Evolutionary conservation across 2,113 vertebrate species (phyloP).

Genomic region (Sprattus sprattus): DNA sequence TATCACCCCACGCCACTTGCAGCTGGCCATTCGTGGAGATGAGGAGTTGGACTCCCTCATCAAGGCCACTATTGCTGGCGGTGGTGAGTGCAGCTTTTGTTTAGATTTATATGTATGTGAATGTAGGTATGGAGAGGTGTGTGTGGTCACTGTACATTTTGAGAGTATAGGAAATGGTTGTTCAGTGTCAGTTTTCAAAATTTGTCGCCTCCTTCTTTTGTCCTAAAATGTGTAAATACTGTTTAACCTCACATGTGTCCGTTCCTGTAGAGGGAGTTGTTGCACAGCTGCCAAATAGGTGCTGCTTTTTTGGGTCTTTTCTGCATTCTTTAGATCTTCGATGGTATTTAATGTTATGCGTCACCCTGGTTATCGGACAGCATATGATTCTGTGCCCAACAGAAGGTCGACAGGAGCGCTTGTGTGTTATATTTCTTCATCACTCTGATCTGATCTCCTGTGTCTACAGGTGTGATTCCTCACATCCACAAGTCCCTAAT

Average conservation of each 20-base stretch:
- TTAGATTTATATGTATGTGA: not conserved
- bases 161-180: not conserved
- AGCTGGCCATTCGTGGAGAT: constrained; percentile 94
- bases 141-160: too few species aligned
- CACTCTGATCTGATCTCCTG: not conserved
- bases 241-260: not conserved
- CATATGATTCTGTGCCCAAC: too few species aligned
- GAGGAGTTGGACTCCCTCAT: constrained; percentile 97
- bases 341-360: not conserved
- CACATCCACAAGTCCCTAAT: constrained; percentile 99
- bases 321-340: not conserved
- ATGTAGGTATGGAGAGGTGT: too few species aligned
- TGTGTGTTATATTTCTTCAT: not conserved
- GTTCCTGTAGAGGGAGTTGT: not conserved
- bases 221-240: not conserved
- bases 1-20: constrained; percentile 96
- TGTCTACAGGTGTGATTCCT: constrained; percentile 88
- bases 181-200: not conserved
- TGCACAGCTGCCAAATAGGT: not conserved
- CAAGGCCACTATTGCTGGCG: constrained; percentile 97
- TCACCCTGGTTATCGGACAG: not conserved
- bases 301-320: not conserved
- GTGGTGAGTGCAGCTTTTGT: constrained; percentile 72
- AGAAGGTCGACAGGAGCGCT: not conserved
- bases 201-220: not conserved